A percentile compares a stretch with the other conserved stretches of the same genome.
Conservation (phyloP, 2,113 vertebrate genomes). For the Vulpes ferrilata region DNA sequence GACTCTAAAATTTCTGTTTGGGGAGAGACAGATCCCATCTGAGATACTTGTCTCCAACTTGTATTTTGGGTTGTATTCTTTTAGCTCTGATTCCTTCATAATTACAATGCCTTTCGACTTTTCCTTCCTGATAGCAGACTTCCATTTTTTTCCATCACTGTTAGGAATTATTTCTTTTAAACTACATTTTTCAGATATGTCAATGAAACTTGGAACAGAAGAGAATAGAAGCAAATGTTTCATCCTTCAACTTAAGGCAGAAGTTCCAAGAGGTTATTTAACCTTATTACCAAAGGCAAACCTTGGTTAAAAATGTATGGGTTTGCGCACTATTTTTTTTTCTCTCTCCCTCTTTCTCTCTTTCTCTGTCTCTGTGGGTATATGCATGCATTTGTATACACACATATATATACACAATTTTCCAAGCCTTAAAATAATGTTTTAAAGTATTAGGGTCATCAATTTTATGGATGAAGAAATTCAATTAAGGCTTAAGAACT, state of each 20-base stretch:
- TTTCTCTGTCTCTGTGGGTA: not conserved
- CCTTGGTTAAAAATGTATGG: not conserved
- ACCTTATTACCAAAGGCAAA: not conserved
- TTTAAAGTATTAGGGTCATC: not conserved
- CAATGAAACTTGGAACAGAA: not conserved
- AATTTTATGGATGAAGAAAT: not conserved
- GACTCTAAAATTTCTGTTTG: not conserved
- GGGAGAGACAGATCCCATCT: not conserved
- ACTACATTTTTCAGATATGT: constrained; percentile 17
- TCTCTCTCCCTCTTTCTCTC: not conserved
- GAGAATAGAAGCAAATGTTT: not conserved
- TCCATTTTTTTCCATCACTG: not conserved
- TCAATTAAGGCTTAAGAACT: not conserved
- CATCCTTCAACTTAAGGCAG: not conserved
- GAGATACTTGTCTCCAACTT: not conserved
- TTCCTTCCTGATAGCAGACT: not conserved
- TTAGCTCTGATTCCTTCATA: not conserved
- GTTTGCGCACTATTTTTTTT: not conserved
- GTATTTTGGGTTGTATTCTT: not conserved
- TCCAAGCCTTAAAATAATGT: not conserved
- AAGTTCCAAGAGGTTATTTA: constrained; percentile 31
- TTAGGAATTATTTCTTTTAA: constrained; percentile 28
- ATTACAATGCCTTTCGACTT: not conserved
- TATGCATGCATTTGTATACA: not conserved
- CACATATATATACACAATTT: not conserved